Evolutionary conservation across 2,113 vertebrate genomes (phyloP), one percentile per base, ranked within the genome.

Genomic region (Bambusicola thoracicus): DNA sequence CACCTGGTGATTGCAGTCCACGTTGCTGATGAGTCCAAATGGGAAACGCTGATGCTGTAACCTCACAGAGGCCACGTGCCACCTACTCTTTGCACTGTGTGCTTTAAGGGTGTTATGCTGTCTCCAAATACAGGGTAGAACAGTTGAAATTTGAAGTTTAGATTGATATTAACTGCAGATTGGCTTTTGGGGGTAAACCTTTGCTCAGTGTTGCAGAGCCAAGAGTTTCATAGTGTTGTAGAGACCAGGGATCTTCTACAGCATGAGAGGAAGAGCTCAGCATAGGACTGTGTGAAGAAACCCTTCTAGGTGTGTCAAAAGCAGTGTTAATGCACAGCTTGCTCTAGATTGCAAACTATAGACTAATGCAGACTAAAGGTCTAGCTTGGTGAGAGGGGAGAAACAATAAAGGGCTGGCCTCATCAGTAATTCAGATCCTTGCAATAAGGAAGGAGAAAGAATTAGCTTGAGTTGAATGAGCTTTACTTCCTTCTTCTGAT

Each of bases 1-100:
- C 27, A 20, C 20, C 41, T 15, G 5, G 13, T 53, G 10, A 11
- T 16, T 84, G 5, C 8, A 12, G 2, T 2, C 30, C 24, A 0
- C 29, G 36, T 22, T 34, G 17, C 59, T 8, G 8, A 1, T 18
- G 13, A 4, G 13, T 25, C n/a, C 2, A 0, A 38, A 2, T 22
- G 14, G 43, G 59, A 62, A 62, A 38, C 10, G 15, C 24, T 27
- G 59, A 25, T 11, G 30, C 48, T 20, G 8, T 53, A 51, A 13
- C 25, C 40, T 44, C 11, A 38, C 8, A 46, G 48, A 63, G 77
- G 11, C 18, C 43, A 21, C 1, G 46, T 41, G 17, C 1, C 15
- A 5, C 5, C 14, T 34, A 3, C 20, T 6, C 0, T 7, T 24
- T 6, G 38, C 32, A 14, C 0, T 29, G 27, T 30, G 24, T 1